Evolutionary conservation across 2,888 invertebrate genomes (phyloP).

Genomic region (Branchellion lobata): DNA sequence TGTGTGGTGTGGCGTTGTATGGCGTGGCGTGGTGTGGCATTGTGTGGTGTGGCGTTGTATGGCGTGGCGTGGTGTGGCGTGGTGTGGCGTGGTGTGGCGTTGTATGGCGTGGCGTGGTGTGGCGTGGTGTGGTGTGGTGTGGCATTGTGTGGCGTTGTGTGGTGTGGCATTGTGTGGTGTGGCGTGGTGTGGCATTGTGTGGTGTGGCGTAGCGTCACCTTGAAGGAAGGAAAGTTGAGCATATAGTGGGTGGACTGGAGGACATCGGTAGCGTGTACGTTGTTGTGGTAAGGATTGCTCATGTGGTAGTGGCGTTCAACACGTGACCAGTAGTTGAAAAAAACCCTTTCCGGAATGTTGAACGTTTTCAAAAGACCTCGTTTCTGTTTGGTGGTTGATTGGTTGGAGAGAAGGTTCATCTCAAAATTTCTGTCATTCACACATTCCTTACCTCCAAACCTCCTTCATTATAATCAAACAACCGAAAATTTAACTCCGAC

Average conservation of each 20-base stretch:
- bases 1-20: too few relatives aligned
- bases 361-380: conserved; percentile 18
- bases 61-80: too few relatives aligned
- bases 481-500: not conserved
- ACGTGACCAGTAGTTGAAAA: conserved; percentile 12
- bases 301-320: conserved; percentile 24
- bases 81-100: too few relatives aligned
- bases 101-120: too few relatives aligned
- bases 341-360: not conserved
- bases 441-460: not conserved
- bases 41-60: too few relatives aligned
- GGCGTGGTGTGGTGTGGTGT: too few relatives aligned
- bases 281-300: conserved; percentile 37
- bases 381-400: not conserved
- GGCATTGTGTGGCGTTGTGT: too few relatives aligned
- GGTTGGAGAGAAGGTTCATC: not conserved
- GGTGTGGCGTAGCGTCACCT: too few relatives aligned
- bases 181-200: too few relatives aligned
- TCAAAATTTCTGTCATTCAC: not conserved
- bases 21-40: too few relatives aligned
- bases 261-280: conserved; percentile 39
- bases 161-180: too few relatives aligned
- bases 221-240: conserved; percentile 30
- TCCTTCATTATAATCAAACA: not conserved
- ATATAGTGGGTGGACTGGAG: conserved; percentile 34